Percentiles rank a stretch among this genome's conserved stretches.
These are phyloP conservation scores for Reticulitermes speratus DNA, from an alignment of 1,140 invertebrate genomes.

Conservation along the genomic window DNA sequence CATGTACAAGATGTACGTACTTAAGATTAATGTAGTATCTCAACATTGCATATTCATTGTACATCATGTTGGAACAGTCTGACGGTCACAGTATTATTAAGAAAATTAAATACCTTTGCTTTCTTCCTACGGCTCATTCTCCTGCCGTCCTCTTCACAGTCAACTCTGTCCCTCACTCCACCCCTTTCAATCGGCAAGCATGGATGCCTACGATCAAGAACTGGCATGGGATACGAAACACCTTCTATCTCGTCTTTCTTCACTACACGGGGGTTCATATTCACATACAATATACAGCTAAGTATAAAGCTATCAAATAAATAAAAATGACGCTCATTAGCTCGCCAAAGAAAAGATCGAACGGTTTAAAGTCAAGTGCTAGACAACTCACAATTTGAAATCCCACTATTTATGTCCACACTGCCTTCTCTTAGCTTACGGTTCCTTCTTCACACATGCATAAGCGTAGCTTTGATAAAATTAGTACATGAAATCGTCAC, in stretches of 20 bases:
- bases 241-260: slow-evolving; percentile 21
- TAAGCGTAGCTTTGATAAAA: background rate
- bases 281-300: slow-evolving; percentile 1
- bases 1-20: too few relatives aligned
- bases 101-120: slow-evolving; percentile 56
- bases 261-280: background rate
- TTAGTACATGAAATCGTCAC: background rate
- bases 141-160: slow-evolving; percentile 20
- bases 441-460: background rate
- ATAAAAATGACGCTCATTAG: background rate
- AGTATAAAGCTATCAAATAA: background rate
- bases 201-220: slow-evolving; percentile 24
- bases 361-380: background rate
- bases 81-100: background rate
- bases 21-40: too few relatives aligned
- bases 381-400: background rate
- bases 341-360: background rate
- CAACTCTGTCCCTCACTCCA: slow-evolving; percentile 9
- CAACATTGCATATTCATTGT: too few relatives aligned
- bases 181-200: background rate
- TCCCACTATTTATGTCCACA: slow-evolving; percentile 5
- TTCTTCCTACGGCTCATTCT: slow-evolving; percentile 68
- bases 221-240: background rate
- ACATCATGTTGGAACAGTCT: too few relatives aligned
- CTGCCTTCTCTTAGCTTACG: background rate